Evolutionary conservation across 2,113 vertebrate species (phyloP), one percentile per base, ranked within the genome.

Genomic region (Cricetomys ansorgei): DNA sequence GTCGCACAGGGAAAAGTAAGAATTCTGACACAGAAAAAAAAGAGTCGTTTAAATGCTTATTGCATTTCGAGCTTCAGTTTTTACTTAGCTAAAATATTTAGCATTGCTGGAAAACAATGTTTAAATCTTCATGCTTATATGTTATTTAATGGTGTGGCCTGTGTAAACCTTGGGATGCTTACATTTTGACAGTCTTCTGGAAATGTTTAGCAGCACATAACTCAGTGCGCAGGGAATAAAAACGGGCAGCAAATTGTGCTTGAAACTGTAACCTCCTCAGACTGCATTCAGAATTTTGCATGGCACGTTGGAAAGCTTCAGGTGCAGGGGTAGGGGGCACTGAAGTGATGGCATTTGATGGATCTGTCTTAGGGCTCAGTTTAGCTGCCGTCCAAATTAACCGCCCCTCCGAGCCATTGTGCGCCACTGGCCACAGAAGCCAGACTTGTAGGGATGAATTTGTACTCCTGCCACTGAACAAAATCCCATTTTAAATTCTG

Each of bases 171-270:
- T 86, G 81, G 97, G 97, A 97, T 1, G 37, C 97, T 96, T 93
- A 67, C 96, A 73, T 98, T 98, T 97, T 96, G 95, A 96, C 88
- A 97, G 89, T 97, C 98, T 97, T 97, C 95, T 92, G 96, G 98
- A 97, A 97, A 96, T 96, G 90, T 96, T 97, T 96, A 97, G 96
- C 89, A 73, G 96, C 91, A 97, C 96, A 97, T 94, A 97, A 94
- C 94, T 86, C 79, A 88, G 95, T 90, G 96, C 92, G 43, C 86
- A 4, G 75, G 87, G 92, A 94, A 90, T 96, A 59, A 96, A 94
- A 96, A 96, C 37, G 0, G 64, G 85, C 94, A 96, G 96, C 86
- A 96, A 98, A 98, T 96, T 91, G 86, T 67, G 94, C 97, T 96
- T 97, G 95, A 97, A 97, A 96, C 80, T 72, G 92, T 89, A 88